phyloP scores from a whole-genome alignment of 2,797 vertebrate genomes.

The Agapornis canus region DNA sequence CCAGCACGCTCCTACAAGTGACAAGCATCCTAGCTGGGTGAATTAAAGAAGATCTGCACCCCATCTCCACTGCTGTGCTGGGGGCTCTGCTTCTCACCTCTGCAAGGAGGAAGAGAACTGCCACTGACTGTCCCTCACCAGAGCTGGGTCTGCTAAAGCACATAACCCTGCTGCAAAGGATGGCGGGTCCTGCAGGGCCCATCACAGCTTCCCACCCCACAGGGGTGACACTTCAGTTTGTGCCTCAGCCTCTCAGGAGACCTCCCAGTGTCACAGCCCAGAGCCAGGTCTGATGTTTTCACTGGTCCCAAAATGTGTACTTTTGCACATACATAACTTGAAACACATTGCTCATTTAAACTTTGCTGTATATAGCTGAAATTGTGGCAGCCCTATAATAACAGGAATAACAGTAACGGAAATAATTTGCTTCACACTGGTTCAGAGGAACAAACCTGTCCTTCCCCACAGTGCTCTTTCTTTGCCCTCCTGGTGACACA shows the following conservation, averaged over 20 bases:
- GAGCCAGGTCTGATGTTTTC: background rate
- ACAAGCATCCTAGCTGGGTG: background rate
- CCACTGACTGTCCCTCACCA: background rate
- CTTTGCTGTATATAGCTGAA: background rate
- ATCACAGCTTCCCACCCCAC: fast-evolving
- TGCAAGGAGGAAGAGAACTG: background rate
- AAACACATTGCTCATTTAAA: background rate
- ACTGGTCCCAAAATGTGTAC: background rate
- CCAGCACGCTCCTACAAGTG: background rate
- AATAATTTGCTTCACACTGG: background rate
- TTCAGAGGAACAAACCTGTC: background rate
- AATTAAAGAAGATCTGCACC: background rate
- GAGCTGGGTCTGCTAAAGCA: background rate
- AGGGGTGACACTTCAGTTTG: background rate
- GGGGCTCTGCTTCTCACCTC: background rate
- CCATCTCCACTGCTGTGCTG: background rate
- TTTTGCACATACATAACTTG: background rate
- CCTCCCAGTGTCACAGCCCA: background rate
- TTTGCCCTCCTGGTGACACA: background rate
- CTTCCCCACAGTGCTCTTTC: background rate
- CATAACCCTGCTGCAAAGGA: background rate
- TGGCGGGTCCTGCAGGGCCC: background rate
- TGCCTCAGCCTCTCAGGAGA: background rate
- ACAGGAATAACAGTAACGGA: background rate
- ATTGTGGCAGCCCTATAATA: background rate